Conservation (phyloP, 2,888 invertebrate genomes). For the Tortrix viridana region DNA sequence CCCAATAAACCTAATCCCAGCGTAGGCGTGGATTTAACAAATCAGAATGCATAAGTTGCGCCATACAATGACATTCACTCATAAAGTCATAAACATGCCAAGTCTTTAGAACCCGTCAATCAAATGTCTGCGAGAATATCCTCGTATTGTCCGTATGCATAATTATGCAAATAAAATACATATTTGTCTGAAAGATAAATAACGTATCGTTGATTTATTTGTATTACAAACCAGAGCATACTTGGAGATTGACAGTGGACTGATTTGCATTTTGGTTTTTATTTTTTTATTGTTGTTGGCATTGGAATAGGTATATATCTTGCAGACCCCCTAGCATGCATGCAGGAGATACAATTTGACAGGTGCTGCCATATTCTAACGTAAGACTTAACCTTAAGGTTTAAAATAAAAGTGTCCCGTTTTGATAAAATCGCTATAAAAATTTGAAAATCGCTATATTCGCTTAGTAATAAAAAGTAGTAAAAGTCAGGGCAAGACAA, state of each 20-base stretch:
- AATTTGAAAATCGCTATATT: no score
- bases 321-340: no score
- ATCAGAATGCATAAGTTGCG: constrained; percentile 1
- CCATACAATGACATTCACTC: background rate
- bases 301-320: no score
- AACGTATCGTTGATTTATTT: constrained; percentile 17
- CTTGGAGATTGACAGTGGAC: background rate
- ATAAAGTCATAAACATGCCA: constrained; percentile 20
- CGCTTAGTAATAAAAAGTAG: no score
- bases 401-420: no score
- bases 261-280: background rate
- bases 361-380: no score
- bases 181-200: constrained; percentile 16
- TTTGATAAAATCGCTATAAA: no score
- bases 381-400: no score
- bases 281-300: no score
- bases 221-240: constrained; percentile 13
- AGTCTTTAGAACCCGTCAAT: constrained; percentile 27
- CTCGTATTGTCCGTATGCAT: constrained; percentile 23
- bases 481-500: no score
- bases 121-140: constrained; percentile 16
- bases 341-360: no score
- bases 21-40: constrained; percentile 5
- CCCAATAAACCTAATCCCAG: no score
- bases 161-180: constrained; percentile 26